Percentiles rank a stretch among this genome's conserved stretches.
These are phyloP conservation scores for Disparrhopalites patrizii DNA, from an alignment of 2,888 invertebrate species.

Conservation along the genomic window DNA sequence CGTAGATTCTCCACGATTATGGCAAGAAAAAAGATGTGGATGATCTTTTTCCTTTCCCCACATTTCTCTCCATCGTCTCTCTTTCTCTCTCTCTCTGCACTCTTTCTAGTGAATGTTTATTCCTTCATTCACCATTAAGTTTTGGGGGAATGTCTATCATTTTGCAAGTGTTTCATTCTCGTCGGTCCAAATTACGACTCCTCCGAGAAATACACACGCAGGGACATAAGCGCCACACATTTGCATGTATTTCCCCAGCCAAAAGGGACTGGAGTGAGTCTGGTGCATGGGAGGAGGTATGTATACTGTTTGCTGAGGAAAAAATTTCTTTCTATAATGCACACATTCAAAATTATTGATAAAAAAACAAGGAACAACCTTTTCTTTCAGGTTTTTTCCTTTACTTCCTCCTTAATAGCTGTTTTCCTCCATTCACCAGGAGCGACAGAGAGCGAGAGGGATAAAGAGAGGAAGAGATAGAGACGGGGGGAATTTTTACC, in stretches of 20 bases:
- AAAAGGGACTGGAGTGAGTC: not conserved
- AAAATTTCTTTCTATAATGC: too few species aligned
- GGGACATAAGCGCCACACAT: constrained; percentile 16
- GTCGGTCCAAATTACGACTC: too few species aligned
- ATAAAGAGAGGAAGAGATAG: not conserved
- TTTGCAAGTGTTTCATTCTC: constrained; percentile 23
- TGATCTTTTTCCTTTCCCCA: too few species aligned
- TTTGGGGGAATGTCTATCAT: constrained; percentile 1
- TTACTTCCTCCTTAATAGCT: too few species aligned
- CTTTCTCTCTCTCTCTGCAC: not conserved
- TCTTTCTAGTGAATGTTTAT: constrained; percentile 6
- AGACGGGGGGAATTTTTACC: not conserved
- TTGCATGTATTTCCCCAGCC: not conserved
- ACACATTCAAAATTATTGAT: too few species aligned
- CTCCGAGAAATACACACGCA: too few species aligned
- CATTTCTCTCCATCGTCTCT: not conserved
- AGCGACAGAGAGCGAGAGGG: too few species aligned
- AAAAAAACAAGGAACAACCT: too few species aligned
- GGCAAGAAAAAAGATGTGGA: not conserved
- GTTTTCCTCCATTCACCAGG: not conserved
- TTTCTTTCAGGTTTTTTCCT: too few species aligned
- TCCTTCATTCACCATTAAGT: constrained; percentile 15
- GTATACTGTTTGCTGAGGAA: too few species aligned
- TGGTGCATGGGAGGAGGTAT: not conserved
- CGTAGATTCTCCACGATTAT: not conserved